Conservation (phyloP, 1,140 invertebrate species). For the Anagrus nilaparvatae region DNA sequence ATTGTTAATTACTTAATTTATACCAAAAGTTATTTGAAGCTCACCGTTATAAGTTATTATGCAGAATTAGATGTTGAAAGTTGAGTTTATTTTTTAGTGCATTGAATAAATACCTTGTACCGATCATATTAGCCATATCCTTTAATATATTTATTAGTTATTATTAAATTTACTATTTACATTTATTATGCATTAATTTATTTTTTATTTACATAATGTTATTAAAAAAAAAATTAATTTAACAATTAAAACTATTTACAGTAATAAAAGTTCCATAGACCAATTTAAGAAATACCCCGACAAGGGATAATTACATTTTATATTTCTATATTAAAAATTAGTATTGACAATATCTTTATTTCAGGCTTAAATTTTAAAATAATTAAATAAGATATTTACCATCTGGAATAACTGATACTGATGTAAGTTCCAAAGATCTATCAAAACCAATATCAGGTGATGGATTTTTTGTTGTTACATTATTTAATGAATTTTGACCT, state of each 20-base stretch:
- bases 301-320: background rate
- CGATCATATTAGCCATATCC: constrained; percentile 13
- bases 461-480: constrained; percentile 15
- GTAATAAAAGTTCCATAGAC: constrained; percentile 13
- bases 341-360: background rate
- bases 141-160: constrained; percentile 13
- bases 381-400: constrained; percentile 41
- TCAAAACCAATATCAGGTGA: constrained; percentile 31
- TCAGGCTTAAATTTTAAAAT: constrained; percentile 4
- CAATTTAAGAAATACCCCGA: constrained; percentile 2
- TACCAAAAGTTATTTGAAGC: constrained; percentile 11
- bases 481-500: constrained; percentile 15
- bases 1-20: constrained; percentile 4
- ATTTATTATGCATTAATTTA: constrained; percentile 8
- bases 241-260: constrained; percentile 6
- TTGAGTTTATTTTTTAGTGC: too few species aligned
- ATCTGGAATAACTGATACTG: constrained; percentile 71
- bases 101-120: constrained; percentile 12
- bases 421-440: constrained; percentile 67
- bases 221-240: constrained; percentile 7
- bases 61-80: too few species aligned
- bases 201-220: constrained; percentile 1
- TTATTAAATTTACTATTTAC: constrained; percentile 2
- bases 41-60: too few species aligned
- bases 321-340: background rate